Evolutionary conservation across 2,797 vertebrate species (phyloP), one percentile per base, ranked within the genome.

Genomic region (Varecia variegata): DNA sequence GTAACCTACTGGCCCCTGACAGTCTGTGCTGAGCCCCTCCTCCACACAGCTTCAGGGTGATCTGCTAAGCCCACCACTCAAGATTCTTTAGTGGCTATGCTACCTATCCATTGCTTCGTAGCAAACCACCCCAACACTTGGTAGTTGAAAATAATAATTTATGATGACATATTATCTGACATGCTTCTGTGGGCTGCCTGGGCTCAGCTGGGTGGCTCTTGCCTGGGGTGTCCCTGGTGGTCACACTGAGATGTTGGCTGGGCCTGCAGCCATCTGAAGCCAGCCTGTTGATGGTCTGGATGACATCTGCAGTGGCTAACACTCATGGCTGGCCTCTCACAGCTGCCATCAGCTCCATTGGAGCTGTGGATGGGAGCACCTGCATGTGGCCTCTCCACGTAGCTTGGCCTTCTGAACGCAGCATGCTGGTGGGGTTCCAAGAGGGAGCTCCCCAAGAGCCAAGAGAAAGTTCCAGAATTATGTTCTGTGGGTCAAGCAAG

Each of bases 341-440:
- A 52, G 54, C n/a, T 54, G 32, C 43, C 70, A 11, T 68, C 32
- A 14, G 8, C 56, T 83, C 8, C 13, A 14, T 15, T 13, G 77
- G 30, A 52, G 58, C 60, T 89, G 47, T 2, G 21, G 23, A 15
- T 0, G 0, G 54, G 20, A 35, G 23, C 21, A 10, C 6, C 5
- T 87, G 27, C n/a, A 3, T 3, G 6, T 1, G 5, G 30, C 60
- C 50, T 82, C 32, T 76, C 38, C 25, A 45, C 0, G 4, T 4
- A 25, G 80, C 52, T 35, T 10, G 12, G 35, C 18, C 30, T 56
- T 91, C 68, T 86, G n/a, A n/a, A n/a, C 79, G 13, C 20, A 40
- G 65, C 11, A 0, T 14, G 14, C 45, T n/a, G 20, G 58, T 35
- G 21, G 32, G 8, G 3, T 43, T 54, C 47, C 70, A 52, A 18